These are phyloP conservation scores for Macaca mulatta DNA, from an alignment of 2,113 vertebrate species.

Conservation along the genomic window DNA sequence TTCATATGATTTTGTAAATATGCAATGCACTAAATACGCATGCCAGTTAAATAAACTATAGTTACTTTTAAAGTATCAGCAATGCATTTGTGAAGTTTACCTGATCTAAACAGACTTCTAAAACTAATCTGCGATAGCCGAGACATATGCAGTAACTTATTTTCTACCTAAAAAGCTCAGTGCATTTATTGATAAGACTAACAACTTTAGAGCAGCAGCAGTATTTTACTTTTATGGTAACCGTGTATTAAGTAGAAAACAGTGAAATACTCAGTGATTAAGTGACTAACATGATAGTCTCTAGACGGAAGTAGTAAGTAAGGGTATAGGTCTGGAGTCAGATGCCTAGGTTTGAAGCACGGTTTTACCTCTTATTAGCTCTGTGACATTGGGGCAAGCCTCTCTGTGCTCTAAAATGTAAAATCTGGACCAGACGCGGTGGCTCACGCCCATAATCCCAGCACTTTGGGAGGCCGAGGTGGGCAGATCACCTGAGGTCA, in stretches of 20 bases:
- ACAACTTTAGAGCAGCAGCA: background rate
- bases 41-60: conserved; percentile 29
- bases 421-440: background rate
- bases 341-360: background rate
- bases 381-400: background rate
- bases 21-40: background rate
- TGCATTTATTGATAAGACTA: conserved; percentile 25
- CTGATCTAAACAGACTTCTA: conserved; percentile 42
- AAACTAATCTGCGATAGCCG: conserved; percentile 39
- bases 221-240: conserved; percentile 36
- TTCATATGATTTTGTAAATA: conserved; percentile 18
- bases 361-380: background rate
- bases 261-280: background rate
- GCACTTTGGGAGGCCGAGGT: no score
- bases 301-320: background rate
- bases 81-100: conserved; percentile 1
- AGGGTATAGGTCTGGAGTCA: background rate
- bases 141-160: conserved; percentile 5
- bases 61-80: conserved; percentile 29
- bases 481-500: no score
- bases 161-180: conserved; percentile 36
- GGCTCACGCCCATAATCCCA: no score
- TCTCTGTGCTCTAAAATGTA: background rate
- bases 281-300: background rate
- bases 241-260: background rate